Conservation (phyloP, 2,113 vertebrate genomes). For the Bothrops jararaca region DNA sequence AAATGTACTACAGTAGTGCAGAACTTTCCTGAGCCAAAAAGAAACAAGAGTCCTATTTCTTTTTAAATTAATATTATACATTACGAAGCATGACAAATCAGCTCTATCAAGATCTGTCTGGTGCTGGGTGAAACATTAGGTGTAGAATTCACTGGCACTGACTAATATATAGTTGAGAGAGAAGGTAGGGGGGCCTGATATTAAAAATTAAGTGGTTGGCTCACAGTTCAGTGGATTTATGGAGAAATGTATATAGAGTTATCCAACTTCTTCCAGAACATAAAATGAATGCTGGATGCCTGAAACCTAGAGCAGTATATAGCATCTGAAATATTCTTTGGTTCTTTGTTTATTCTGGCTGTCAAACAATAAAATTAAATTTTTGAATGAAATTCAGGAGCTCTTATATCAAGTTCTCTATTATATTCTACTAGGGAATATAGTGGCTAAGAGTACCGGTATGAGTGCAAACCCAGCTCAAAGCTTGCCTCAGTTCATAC, state of each 20-base stretch:
- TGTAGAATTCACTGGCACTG: conserved; percentile 37
- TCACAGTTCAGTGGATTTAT: conserved; percentile 37
- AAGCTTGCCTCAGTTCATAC: not conserved
- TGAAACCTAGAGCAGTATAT: not conserved
- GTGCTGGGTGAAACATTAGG: conserved; percentile 26
- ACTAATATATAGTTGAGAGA: conserved; percentile 29
- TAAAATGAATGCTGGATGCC: conserved; percentile 18
- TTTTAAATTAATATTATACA: conserved; percentile 25
- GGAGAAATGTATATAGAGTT: not conserved
- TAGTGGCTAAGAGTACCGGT: not conserved
- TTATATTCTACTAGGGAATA: not conserved
- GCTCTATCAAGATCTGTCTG: conserved; percentile 33
- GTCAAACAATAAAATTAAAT: conserved; percentile 4
- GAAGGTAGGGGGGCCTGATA: not conserved
- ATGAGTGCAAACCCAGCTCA: not conserved
- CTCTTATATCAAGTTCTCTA: not conserved
- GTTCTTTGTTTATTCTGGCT: conserved; percentile 10
- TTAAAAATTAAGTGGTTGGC: conserved; percentile 38
- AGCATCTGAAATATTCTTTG: conserved; percentile 22
- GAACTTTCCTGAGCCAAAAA: conserved; percentile 26
- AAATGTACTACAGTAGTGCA: not conserved
- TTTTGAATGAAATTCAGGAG: not conserved
- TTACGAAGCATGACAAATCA: conserved; percentile 41
- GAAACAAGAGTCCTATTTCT: conserved; percentile 37
- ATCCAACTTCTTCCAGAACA: conserved; percentile 9